phyloP scores from a whole-genome alignment of 2,888 invertebrate genomes.

The Anoplius nigerrimus region DNA sequence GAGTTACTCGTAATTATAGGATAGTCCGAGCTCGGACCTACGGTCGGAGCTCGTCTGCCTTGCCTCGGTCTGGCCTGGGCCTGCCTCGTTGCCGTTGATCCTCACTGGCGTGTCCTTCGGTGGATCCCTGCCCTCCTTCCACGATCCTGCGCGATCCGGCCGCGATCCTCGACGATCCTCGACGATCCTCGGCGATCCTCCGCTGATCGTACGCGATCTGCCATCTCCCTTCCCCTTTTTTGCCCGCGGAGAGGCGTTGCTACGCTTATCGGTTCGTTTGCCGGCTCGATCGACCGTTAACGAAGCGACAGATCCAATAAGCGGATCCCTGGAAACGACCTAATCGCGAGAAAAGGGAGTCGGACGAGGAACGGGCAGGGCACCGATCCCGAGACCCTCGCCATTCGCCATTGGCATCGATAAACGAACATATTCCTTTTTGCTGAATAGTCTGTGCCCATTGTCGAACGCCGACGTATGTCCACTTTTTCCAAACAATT shows the following conservation, averaged over 20 bases:
- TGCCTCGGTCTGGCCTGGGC: conserved; percentile 30
- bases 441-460: no score
- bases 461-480: no score
- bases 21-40: conserved; percentile 67
- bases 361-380: not conserved
- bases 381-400: not conserved
- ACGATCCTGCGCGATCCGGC: no score
- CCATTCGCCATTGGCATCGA: no score
- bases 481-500: no score
- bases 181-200: not conserved
- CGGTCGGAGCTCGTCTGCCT: conserved; percentile 61
- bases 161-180: no score
- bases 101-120: conserved; percentile 60
- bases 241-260: not conserved
- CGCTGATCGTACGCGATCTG: not conserved
- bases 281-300: not conserved
- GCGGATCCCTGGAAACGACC: not conserved
- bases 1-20: conserved; percentile 76
- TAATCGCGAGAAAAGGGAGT: not conserved
- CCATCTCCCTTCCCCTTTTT: conserved; percentile 6
- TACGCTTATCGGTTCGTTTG: conserved; percentile 5
- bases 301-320: conserved; percentile 2
- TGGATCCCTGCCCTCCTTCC: conserved; percentile 29
- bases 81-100: conserved; percentile 62
- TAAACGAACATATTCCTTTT: no score